Conservation (phyloP, 2,113 vertebrate species). For the Noctilio leporinus region DNA sequence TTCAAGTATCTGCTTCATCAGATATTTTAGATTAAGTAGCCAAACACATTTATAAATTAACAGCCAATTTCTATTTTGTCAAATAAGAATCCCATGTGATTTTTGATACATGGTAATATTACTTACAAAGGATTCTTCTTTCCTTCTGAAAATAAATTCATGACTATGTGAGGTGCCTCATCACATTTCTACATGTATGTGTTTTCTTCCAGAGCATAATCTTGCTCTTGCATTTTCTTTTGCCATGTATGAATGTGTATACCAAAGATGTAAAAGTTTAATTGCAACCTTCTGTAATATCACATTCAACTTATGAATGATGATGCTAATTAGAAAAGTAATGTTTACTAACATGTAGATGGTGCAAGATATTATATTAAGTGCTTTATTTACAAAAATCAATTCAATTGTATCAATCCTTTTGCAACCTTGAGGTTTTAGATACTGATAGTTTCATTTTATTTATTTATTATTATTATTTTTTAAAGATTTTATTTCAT, state of each 20-base stretch:
- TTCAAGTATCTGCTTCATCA: not conserved
- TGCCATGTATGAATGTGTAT: not conserved
- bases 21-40: not conserved
- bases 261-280: not conserved
- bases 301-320: not conserved
- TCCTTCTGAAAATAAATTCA: not conserved
- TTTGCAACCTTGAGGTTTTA: not conserved
- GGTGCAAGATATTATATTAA: not conserved
- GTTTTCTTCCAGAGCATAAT: not conserved
- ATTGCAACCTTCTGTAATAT: not conserved
- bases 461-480: too few relatives aligned
- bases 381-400: not conserved
- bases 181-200: not conserved
- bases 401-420: not conserved
- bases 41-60: not conserved
- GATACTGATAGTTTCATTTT: not conserved
- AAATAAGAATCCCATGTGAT: not conserved
- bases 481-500: too few relatives aligned
- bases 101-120: not conserved
- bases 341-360: not conserved
- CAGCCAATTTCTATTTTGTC: not conserved
- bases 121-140: not conserved
- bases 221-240: not conserved
- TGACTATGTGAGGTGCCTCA: not conserved
- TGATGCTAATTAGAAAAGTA: not conserved